Conservation (phyloP, 1,140 invertebrate species). For the Saccostrea cuccullata region DNA sequence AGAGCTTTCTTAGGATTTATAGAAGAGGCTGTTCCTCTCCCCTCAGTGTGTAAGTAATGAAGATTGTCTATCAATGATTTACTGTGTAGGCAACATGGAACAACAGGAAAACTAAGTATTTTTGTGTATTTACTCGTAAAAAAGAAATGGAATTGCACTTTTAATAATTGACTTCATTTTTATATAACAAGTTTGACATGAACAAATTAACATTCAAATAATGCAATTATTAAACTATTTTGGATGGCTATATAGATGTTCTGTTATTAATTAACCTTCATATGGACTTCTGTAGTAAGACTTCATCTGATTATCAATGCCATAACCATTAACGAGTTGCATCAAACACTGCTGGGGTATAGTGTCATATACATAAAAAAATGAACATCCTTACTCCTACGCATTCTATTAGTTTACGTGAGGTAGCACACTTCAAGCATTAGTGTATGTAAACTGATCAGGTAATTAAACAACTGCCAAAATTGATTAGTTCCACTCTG, state of each 20-base stretch:
- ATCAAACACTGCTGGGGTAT: background rate
- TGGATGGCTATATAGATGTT: background rate
- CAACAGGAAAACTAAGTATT: background rate
- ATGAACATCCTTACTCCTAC: background rate
- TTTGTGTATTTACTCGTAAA: background rate
- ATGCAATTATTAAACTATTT: background rate
- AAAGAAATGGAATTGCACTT: background rate
- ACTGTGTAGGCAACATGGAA: background rate
- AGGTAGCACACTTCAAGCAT: background rate
- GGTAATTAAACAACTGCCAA: background rate
- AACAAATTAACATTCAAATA: background rate
- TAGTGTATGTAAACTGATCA: background rate
- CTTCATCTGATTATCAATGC: background rate
- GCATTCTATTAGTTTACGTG: background rate
- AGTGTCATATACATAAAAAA: background rate
- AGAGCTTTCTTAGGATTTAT: background rate
- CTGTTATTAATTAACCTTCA: background rate
- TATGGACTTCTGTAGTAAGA: background rate
- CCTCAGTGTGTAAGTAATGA: background rate
- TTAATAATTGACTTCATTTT: background rate
- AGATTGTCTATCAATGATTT: conserved; percentile 1
- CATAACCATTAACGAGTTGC: background rate
- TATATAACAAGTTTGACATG: background rate
- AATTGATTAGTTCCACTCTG: background rate
- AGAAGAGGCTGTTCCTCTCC: background rate